These are phyloP conservation scores for Stenurella melanura DNA, from an alignment of 2,888 invertebrate genomes.

Conservation along the genomic window DNA sequence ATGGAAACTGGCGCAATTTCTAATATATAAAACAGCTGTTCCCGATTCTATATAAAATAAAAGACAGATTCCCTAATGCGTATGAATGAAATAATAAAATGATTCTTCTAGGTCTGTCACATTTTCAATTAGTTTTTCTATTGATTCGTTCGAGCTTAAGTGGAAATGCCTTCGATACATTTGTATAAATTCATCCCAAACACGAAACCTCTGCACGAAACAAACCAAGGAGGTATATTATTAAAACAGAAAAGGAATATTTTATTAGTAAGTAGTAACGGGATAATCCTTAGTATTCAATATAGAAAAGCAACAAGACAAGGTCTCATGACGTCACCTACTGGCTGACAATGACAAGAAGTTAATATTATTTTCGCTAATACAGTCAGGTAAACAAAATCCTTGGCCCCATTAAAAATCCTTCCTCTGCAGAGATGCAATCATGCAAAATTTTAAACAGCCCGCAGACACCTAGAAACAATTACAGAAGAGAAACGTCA, in stretches of 20 bases:
- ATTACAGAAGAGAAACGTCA: conserved; percentile 16
- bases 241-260: conserved; percentile 12
- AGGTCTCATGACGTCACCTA: conserved; percentile 60
- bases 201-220: conserved; percentile 4
- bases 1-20: no score
- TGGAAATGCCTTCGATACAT: conserved; percentile 6
- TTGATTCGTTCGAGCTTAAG: conserved; percentile 23
- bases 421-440: conserved; percentile 22
- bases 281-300: conserved; percentile 11
- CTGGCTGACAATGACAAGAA: conserved; percentile 60
- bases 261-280: conserved; percentile 12
- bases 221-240: not conserved
- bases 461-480: conserved; percentile 3
- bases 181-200: not conserved
- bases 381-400: conserved; percentile 33
- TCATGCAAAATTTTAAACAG: conserved; percentile 13
- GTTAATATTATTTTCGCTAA: conserved; percentile 43
- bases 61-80: no score
- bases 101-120: not conserved
- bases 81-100: not conserved
- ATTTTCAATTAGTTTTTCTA: conserved; percentile 31
- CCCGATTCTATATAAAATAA: no score
- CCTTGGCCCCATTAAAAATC: conserved; percentile 40
- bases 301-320: conserved; percentile 52
- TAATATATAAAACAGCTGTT: no score